phyloP scores from a whole-genome alignment of 1,140 invertebrate species.

The Aphis gossypii region DNA sequence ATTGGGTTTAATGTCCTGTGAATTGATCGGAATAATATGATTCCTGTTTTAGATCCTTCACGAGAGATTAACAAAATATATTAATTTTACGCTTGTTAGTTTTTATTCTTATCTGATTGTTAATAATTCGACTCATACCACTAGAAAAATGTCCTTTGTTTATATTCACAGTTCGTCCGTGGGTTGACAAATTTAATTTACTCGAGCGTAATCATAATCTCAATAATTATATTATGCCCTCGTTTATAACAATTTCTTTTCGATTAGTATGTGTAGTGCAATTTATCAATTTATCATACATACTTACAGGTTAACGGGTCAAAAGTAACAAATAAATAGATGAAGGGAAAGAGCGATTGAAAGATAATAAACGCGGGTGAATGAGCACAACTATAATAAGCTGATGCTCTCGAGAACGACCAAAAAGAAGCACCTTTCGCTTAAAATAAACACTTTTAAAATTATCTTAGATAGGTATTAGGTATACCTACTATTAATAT shows the following conservation, averaged over 20 bases:
- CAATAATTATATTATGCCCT: background rate
- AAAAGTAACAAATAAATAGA: background rate
- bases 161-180: background rate
- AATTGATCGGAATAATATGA: conserved; percentile 26
- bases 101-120: conserved; percentile 47
- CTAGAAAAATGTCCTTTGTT: background rate
- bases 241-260: background rate
- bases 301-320: no score
- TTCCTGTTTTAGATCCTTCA: conserved; percentile 36
- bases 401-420: background rate
- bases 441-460: background rate
- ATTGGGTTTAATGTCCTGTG: conserved; percentile 51
- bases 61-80: conserved; percentile 25
- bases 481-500: background rate
- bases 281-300: no score
- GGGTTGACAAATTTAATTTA: background rate
- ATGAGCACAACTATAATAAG: background rate
- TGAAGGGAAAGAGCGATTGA: background rate
- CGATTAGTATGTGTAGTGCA: no score
- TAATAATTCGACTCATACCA: background rate
- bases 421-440: no score
- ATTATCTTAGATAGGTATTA: background rate
- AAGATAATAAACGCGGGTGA: background rate
- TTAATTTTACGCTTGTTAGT: conserved; percentile 55
- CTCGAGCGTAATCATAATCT: background rate